A percentile compares a stretch with the other conserved stretches of the same genome.
phyloP scores from a whole-genome alignment of 2,888 invertebrate genomes.

The Charanyca ferruginea region DNA sequence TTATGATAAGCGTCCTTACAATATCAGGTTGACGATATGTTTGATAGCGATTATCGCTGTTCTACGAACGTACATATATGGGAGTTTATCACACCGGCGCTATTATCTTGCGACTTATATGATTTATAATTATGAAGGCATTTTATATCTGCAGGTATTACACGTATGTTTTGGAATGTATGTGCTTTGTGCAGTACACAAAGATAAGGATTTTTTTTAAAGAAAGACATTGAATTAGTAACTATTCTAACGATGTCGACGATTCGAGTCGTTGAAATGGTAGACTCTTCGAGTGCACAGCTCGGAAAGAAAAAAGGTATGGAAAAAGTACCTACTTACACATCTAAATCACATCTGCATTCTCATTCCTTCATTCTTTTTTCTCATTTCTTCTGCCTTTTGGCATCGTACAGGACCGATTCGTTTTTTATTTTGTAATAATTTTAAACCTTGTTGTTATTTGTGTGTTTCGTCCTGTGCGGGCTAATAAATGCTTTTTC shows the following conservation, averaged over 20 bases:
- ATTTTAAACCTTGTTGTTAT: too few species aligned
- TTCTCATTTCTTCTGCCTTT: too few species aligned
- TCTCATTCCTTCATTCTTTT: too few species aligned
- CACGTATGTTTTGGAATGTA: conserved; percentile 41
- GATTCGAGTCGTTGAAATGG: background rate
- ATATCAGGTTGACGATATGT: conserved; percentile 80
- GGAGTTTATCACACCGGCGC: conserved; percentile 67
- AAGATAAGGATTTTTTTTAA: conserved; percentile 10
- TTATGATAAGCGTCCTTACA: conserved; percentile 82
- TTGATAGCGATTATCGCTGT: conserved; percentile 83
- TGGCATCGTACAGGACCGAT: too few species aligned
- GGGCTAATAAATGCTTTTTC: too few species aligned
- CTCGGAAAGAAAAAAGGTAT: background rate
- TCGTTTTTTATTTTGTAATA: too few species aligned
- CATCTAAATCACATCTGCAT: background rate
- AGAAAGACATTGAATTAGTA: background rate
- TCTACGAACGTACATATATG: conserved; percentile 77
- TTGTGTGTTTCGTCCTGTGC: too few species aligned
- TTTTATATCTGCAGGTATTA: conserved; percentile 58
- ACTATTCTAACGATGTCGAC: too few species aligned
- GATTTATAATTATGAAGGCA: conserved; percentile 73
- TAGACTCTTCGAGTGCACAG: background rate
- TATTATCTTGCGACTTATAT: conserved; percentile 77
- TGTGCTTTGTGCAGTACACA: conserved; percentile 14
- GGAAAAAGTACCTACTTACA: background rate